Percentiles rank a stretch among this genome's conserved stretches.
Evolutionary conservation across 2,888 invertebrate species (phyloP).

Genomic region (Stratiomys singularior): DNA sequence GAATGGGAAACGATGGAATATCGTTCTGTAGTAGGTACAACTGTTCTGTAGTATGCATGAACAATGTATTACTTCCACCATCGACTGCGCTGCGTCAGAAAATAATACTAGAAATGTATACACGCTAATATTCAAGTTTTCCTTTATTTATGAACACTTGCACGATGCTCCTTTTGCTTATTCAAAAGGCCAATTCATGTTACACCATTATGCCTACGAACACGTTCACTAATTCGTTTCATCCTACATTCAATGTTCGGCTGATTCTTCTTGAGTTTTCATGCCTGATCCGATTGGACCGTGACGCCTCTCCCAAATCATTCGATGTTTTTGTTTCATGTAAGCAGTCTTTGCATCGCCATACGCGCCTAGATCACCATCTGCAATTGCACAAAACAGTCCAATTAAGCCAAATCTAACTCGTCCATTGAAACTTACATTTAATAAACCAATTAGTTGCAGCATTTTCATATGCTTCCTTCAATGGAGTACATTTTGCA

Average conservation of each 20-base stretch:
- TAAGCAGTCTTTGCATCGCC: slow-evolving; percentile 79
- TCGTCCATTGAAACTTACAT: slow-evolving; percentile 72
- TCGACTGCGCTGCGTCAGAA: too few species aligned
- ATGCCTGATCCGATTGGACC: slow-evolving; percentile 79
- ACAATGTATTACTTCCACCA: too few species aligned
- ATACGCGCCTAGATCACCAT: slow-evolving; percentile 90
- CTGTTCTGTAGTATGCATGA: too few species aligned
- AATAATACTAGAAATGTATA: too few species aligned
- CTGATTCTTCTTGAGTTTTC: slow-evolving; percentile 60
- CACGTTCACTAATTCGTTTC: slow-evolving; percentile 10
- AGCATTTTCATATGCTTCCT: slow-evolving; percentile 79
- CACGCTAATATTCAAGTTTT: too few species aligned
- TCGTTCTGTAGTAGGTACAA: too few species aligned
- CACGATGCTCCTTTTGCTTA: background rate
- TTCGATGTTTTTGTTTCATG: slow-evolving; percentile 98
- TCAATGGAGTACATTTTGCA: slow-evolving; percentile 74
- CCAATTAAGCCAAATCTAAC: background rate
- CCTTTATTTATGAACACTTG: background rate
- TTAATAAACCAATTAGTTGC: slow-evolving; percentile 92
- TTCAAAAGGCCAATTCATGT: too few species aligned
- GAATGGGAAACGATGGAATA: too few species aligned
- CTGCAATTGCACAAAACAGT: slow-evolving; percentile 70
- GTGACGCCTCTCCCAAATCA: slow-evolving; percentile 96
- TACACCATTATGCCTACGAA: background rate
- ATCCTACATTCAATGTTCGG: slow-evolving; percentile 14